Evolutionary conservation across 2,113 vertebrate species (phyloP).

Genomic region (Triplophysa rosa): DNA sequence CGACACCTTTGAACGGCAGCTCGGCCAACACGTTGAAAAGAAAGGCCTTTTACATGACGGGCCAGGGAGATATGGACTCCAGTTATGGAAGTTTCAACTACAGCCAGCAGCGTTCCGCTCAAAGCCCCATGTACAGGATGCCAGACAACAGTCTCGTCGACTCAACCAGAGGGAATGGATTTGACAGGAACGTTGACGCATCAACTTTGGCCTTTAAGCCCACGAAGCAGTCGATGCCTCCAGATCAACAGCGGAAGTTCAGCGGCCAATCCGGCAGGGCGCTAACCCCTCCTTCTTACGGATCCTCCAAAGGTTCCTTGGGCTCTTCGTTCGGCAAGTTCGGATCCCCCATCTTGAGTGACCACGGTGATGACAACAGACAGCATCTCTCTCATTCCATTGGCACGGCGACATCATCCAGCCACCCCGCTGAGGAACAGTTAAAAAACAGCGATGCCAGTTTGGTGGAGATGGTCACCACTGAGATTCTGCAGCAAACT

Average conservation of each 20-base stretch:
- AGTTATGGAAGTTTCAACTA: constrained; percentile 96
- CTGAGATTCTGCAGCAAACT: constrained; percentile 93
- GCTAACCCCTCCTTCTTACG: constrained; percentile 90
- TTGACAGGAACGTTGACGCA: constrained; percentile 91
- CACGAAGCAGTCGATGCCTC: constrained; percentile 91
- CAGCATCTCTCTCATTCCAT: constrained; percentile 88
- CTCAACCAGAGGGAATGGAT: constrained; percentile 90
- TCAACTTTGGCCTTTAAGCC: constrained; percentile 95
- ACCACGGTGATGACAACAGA: constrained; percentile 88
- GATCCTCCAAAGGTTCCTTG: constrained; percentile 87
- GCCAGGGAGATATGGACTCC: constrained; percentile 97
- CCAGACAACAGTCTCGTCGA: constrained; percentile 91
- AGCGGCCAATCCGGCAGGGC: constrained; percentile 89
- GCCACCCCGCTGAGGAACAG: constrained; percentile 92
- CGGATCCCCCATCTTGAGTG: constrained; percentile 85
- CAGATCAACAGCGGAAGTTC: constrained; percentile 96
- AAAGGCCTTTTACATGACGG: constrained; percentile 99
- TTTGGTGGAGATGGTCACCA: constrained; percentile 96
- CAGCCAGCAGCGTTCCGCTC: constrained; percentile 95
- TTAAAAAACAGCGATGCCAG: constrained; percentile 94
- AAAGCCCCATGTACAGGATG: constrained; percentile 98
- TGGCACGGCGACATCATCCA: constrained; percentile 91
- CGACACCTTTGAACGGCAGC: constrained; percentile 90
- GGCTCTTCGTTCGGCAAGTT: constrained; percentile 89
- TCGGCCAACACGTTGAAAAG: constrained; percentile 95